Evolutionary conservation across 2,113 vertebrate species (phyloP).

Genomic region (Dendrocopos noguchii): DNA sequence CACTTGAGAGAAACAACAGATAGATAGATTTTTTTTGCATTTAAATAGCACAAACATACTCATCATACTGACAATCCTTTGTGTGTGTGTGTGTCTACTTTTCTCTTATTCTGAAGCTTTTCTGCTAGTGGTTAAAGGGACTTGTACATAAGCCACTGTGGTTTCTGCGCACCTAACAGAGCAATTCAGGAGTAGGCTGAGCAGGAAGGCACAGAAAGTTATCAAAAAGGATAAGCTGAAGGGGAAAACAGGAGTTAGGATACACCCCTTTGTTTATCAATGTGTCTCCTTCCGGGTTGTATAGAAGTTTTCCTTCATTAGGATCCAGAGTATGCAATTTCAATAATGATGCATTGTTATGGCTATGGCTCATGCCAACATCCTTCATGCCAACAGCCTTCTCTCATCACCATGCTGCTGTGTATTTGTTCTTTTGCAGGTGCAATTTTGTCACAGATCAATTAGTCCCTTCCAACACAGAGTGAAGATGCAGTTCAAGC

Average conservation of each 20-base stretch:
- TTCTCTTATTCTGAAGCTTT: not conserved
- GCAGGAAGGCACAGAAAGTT: not conserved
- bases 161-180: not conserved
- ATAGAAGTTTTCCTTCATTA: not conserved
- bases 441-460: not conserved
- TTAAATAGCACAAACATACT: not conserved
- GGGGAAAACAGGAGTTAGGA: not conserved
- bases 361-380: rapidly evolving
- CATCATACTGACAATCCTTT: not conserved
- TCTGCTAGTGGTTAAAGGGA: not conserved
- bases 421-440: not conserved
- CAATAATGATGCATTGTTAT: not conserved
- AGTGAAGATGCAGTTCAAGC: not conserved
- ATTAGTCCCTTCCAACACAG: not conserved
- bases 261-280: not conserved
- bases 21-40: not conserved
- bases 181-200: not conserved
- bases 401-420: not conserved
- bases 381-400: not conserved
- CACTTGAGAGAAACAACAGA: not conserved
- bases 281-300: not conserved
- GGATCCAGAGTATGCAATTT: not conserved
- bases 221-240: not conserved
- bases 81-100: not conserved
- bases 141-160: rapidly evolving